Evolutionary conservation across 2,113 vertebrate species (phyloP).

Genomic region (Paratilapia polleni): DNA sequence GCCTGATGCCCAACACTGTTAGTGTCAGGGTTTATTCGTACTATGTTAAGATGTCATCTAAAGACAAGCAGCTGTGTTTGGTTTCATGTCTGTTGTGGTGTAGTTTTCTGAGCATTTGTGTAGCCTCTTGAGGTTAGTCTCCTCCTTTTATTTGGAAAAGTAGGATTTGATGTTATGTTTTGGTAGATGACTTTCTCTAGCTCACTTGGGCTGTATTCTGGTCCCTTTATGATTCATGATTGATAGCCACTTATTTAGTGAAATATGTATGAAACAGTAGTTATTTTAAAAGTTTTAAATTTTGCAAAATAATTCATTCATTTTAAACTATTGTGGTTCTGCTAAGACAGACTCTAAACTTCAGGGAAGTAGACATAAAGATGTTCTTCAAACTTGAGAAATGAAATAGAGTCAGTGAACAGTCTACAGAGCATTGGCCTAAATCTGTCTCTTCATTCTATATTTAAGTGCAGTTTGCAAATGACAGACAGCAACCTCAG

Average conservation of each 20-base stretch:
- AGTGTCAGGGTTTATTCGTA: neutral
- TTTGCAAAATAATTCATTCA: neutral
- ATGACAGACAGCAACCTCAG: slow-evolving; percentile 17
- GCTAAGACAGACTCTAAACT: slow-evolving; percentile 28
- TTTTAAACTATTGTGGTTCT: neutral
- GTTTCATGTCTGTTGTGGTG: slow-evolving; percentile 1
- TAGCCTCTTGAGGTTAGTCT: slow-evolving; percentile 22
- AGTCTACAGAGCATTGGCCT: slow-evolving; percentile 37
- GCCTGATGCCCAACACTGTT: neutral
- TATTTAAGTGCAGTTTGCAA: slow-evolving; percentile 28
- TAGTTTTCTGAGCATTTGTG: neutral
- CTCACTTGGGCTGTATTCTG: slow-evolving; percentile 4
- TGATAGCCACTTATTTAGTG: slow-evolving; percentile 46
- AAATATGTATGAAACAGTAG: slow-evolving; percentile 50
- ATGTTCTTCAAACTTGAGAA: neutral
- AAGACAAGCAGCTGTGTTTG: neutral
- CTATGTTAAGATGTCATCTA: neutral
- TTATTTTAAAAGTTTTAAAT: slow-evolving; percentile 45
- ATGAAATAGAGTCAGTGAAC: slow-evolving; percentile 4
- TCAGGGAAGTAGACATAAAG: slow-evolving; percentile 4
- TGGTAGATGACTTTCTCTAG: slow-evolving; percentile 14
- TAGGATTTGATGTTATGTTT: slow-evolving; percentile 36
- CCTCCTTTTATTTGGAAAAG: slow-evolving; percentile 43
- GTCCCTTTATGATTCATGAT: slow-evolving; percentile 31
- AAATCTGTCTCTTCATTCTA: slow-evolving; percentile 38